Evolutionary conservation across 2,113 vertebrate genomes (phyloP).

Genomic region (Paradoxurus hermaphroditus): DNA sequence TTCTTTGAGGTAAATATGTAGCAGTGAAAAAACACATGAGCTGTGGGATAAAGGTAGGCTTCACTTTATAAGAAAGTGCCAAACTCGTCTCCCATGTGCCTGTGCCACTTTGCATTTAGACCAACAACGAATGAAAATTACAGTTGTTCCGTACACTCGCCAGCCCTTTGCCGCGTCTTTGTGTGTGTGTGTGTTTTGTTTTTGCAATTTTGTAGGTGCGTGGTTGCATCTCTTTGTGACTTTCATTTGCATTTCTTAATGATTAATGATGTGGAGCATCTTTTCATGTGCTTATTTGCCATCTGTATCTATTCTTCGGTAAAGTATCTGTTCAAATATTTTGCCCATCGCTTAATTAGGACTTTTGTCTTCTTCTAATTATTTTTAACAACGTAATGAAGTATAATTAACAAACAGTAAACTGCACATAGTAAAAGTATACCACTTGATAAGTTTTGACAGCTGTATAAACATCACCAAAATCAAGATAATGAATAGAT

Average conservation of each 20-base stretch:
- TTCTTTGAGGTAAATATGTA: not conserved
- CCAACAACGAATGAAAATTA: not conserved
- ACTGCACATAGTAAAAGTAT: not conserved
- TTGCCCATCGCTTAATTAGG: not conserved
- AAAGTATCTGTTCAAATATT: constrained; percentile 30
- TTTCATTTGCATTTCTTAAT: not conserved
- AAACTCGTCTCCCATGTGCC: not conserved
- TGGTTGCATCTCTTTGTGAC: not conserved
- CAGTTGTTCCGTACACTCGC: not conserved
- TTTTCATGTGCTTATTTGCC: constrained; percentile 12
- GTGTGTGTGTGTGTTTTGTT: not conserved
- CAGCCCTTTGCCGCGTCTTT: not conserved
- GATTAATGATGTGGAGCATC: not conserved
- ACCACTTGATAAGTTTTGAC: constrained; percentile 15
- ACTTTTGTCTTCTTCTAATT: constrained; percentile 12
- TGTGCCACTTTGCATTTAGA: not conserved
- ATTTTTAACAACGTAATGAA: constrained; percentile 15
- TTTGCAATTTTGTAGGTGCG: not conserved
- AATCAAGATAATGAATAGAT: constrained; percentile 6
- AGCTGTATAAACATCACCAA: not conserved
- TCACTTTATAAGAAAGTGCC: not conserved
- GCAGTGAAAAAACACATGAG: not conserved
- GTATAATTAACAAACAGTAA: not conserved
- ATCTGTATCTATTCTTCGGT: not conserved
- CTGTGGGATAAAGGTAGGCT: not conserved